Conservation (phyloP, 2,888 invertebrate species). For the Cephus spinipes region DNA sequence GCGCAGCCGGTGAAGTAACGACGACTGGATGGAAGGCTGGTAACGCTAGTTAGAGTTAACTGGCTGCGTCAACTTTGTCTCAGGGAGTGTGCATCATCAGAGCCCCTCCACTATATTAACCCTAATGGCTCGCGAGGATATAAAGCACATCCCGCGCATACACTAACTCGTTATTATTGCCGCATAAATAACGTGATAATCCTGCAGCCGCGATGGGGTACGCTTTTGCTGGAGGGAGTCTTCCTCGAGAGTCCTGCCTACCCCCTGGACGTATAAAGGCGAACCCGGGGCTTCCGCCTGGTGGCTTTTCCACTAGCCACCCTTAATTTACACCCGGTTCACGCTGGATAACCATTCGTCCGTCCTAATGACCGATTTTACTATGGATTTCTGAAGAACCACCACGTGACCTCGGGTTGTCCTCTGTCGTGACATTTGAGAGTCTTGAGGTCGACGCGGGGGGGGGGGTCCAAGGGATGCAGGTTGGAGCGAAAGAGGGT, state of each 20-base stretch:
- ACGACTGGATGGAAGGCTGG: conserved; percentile 13
- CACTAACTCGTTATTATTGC: conserved; percentile 66
- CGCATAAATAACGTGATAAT: conserved; percentile 67
- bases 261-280: conserved; percentile 11
- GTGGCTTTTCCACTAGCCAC: background rate
- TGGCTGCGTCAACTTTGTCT: conserved; percentile 31
- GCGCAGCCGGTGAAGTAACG: conserved; percentile 31
- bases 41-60: conserved; percentile 30
- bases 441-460: too few species aligned
- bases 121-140: conserved; percentile 65
- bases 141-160: conserved; percentile 67
- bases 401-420: background rate
- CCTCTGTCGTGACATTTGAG: background rate
- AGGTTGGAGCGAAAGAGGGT: conserved; percentile 23
- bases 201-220: conserved; percentile 35
- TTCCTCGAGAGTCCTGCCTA: background rate
- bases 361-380: background rate
- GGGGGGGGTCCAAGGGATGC: conserved; percentile 25
- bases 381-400: background rate
- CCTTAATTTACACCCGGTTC: background rate
- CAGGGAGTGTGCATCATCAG: conserved; percentile 25
- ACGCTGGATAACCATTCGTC: background rate
- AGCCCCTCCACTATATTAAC: conserved; percentile 61
- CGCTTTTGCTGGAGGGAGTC: conserved; percentile 23
- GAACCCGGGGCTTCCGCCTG: background rate